Base-by-base conservation (phyloP, 2,888 invertebrate species). In the Apeira syringaria region DNA sequence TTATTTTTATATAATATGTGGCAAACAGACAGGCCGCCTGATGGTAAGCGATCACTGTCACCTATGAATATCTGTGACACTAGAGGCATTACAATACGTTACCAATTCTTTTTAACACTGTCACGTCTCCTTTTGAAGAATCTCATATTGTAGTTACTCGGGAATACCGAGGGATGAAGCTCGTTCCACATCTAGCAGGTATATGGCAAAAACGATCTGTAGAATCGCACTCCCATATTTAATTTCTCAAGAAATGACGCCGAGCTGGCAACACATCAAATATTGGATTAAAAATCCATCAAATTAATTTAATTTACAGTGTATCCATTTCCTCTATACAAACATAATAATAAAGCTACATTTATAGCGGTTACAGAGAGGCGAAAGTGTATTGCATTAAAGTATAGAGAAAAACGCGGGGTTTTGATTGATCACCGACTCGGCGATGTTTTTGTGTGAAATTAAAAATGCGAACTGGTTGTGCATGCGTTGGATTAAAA, bases 361-460 rank as follows among this genome's bases (percentile, higher is more conserved):
- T 80, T 82, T 79, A 80, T 74, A 80, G 81, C 77, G 81, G 81
- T 85, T 80, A 80, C 83, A 74, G 75, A 75, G 70, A 72, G 73
- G 74, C 84, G 79, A 86, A 86, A 87, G 83, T 78, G 77, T 81
- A 83, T 77, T 82, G 86, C 83, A 81, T 78, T 80, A 77, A 77
- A 80, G 80, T 80, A 75, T 78, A 80, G 78, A 80, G 81, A 84
- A 80, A 83, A 66, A 70, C 72, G 69, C 80, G 70, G 74, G 76
- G 76, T 80, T 86, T 84, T 89, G 89, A 89, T 89, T 89, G 89
- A 89, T 89, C 88, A 89, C 89, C 88, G 72, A 77, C 73, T 79
- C 77, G 58, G 62, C 75, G 76, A 74, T 60, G 75, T 78, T 89
- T 87, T 89, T 88, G 82, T 84, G 80, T 82, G 81, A 84, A 88